A percentile compares a stretch with the other conserved stretches of the same genome.
These are phyloP conservation scores for Lepidotrigona ventralis DNA, from an alignment of 1,140 invertebrate species.

Conservation along the genomic window DNA sequence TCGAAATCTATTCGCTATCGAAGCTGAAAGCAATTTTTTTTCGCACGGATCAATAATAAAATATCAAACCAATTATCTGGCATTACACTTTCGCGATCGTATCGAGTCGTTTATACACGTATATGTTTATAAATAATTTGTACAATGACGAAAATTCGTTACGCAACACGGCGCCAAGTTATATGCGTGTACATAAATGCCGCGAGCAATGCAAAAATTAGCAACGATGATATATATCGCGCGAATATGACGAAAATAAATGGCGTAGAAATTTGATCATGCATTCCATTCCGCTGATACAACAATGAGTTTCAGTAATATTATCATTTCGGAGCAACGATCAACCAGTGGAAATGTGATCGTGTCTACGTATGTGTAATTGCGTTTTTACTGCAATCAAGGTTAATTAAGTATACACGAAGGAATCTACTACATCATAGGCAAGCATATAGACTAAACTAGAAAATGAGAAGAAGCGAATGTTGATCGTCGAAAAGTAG, in stretches of 20 bases:
- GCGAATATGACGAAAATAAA: conserved; percentile 1
- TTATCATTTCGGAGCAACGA: background rate
- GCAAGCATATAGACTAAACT: no score
- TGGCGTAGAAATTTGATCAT: background rate
- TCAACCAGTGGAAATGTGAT: background rate
- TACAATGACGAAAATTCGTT: background rate
- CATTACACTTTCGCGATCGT: background rate
- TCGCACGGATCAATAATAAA: background rate
- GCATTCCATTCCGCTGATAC: background rate
- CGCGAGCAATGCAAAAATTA: background rate
- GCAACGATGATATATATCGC: background rate
- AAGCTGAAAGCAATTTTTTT: no score
- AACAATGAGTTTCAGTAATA: background rate
- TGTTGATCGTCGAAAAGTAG: no score
- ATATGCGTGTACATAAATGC: background rate
- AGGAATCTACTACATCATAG: no score
- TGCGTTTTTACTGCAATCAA: background rate
- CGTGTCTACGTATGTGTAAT: background rate
- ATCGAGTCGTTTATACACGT: background rate
- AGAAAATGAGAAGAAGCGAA: no score
- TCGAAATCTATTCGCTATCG: no score
- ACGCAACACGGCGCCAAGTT: background rate
- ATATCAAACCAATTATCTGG: background rate
- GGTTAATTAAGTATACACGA: no score
- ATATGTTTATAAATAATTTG: background rate